A percentile compares a stretch with the other conserved stretches of the same genome.
These are phyloP conservation scores for Gandaritis pyraliata DNA, from an alignment of 2,888 invertebrate genomes.

Conservation along the genomic window DNA sequence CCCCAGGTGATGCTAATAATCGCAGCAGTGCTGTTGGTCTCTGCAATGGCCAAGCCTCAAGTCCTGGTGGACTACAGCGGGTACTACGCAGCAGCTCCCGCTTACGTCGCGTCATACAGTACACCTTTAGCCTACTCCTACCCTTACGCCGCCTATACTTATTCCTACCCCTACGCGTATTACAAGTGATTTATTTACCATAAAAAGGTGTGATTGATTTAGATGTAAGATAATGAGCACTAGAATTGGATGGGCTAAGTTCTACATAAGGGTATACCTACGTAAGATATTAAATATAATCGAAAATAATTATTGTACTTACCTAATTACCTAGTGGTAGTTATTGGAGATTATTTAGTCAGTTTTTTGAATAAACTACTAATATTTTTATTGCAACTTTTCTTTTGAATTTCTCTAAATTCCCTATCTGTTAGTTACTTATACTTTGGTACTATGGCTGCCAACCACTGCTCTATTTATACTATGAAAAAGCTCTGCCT, in stretches of 20 bases:
- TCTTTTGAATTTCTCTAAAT: neutral
- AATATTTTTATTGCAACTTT: neutral
- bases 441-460: too few species aligned
- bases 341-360: conserved; percentile 8
- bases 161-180: conserved; percentile 70
- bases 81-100: conserved; percentile 64
- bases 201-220: neutral
- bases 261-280: too few species aligned
- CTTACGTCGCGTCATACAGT: conserved; percentile 68
- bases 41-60: conserved; percentile 73
- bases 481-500: too few species aligned
- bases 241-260: too few species aligned
- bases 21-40: conserved; percentile 57
- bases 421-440: too few species aligned
- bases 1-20: conserved; percentile 60
- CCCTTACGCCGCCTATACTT: conserved; percentile 67
- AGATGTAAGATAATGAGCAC: neutral
- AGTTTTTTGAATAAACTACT: conserved; percentile 3
- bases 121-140: conserved; percentile 69
- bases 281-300: too few species aligned
- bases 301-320: too few species aligned
- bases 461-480: too few species aligned
- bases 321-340: neutral
- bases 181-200: conserved; percentile 49
- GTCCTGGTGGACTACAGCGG: conserved; percentile 67